A percentile compares a stretch with the other conserved stretches of the same genome.
Evolutionary conservation across 2,113 vertebrate genomes (phyloP).

Genomic region (Pedetes capensis): DNA sequence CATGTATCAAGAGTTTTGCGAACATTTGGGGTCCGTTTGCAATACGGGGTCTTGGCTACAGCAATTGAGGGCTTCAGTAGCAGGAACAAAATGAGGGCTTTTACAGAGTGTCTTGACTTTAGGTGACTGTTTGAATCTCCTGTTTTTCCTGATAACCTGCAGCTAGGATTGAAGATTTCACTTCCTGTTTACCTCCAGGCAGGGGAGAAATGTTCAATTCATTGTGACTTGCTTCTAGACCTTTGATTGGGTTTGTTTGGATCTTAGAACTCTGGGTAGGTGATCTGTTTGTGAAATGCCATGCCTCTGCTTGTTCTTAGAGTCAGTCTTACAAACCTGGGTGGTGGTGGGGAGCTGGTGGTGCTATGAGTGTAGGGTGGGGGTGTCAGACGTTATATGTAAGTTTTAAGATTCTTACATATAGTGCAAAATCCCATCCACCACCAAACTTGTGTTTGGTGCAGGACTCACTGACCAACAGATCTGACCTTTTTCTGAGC

Average conservation of each 20-base stretch:
- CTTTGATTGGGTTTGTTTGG: conserved; percentile 76
- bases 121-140: conserved; percentile 77
- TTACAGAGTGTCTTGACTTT: conserved; percentile 77
- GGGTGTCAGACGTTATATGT: conserved; percentile 60
- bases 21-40: conserved; percentile 81
- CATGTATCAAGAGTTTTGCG: conserved; percentile 80
- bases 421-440: conserved; percentile 59
- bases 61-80: conserved; percentile 66
- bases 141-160: conserved; percentile 74
- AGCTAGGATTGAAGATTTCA: conserved; percentile 79
- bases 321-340: conserved; percentile 61
- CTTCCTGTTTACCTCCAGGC: conserved; percentile 81
- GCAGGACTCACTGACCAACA: conserved; percentile 60
- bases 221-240: conserved; percentile 73
- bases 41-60: conserved; percentile 67
- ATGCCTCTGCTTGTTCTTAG: conserved; percentile 80
- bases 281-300: conserved; percentile 79
- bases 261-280: conserved; percentile 68
- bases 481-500: conserved; percentile 59
- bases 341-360: conserved; percentile 46
- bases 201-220: conserved; percentile 74
- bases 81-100: conserved; percentile 64
- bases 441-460: conserved; percentile 64
- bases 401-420: conserved; percentile 64
- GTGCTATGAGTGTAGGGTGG: not conserved